Conservation (phyloP, 1,140 invertebrate species). For the Linepithema humile region DNA sequence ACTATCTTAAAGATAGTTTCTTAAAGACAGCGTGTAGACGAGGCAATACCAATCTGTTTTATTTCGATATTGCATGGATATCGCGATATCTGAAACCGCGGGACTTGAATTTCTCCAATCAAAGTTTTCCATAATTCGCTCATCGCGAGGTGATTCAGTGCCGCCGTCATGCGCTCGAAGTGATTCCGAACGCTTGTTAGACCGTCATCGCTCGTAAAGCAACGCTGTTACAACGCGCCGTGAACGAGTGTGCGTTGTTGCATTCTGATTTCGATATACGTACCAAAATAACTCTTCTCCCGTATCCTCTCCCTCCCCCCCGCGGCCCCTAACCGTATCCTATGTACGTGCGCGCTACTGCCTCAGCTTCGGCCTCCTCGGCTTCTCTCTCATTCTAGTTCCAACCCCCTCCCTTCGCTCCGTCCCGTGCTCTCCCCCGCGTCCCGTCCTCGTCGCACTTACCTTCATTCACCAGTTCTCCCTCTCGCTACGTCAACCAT, state of each 20-base stretch:
- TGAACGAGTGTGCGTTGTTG: constrained; percentile 77
- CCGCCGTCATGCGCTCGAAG: too few relatives aligned
- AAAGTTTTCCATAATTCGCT: too few relatives aligned
- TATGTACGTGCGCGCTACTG: constrained; percentile 64
- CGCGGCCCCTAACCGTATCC: constrained; percentile 64
- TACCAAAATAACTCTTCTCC: constrained; percentile 78
- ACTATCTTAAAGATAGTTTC: too few relatives aligned
- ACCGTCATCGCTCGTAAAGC: constrained; percentile 16
- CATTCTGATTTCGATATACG: constrained; percentile 79
- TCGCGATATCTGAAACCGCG: too few relatives aligned
- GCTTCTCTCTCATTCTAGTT: neutral
- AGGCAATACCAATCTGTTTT: too few relatives aligned
- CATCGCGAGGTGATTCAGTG: too few relatives aligned
- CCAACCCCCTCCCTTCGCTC: neutral
- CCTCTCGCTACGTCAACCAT: constrained; percentile 25
- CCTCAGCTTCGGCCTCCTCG: constrained; percentile 6
- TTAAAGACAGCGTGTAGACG: too few relatives aligned
- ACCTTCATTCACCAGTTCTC: constrained; percentile 62
- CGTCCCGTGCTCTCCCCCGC: neutral
- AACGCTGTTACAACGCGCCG: constrained; percentile 50
- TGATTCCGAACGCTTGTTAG: neutral
- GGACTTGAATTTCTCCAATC: too few relatives aligned
- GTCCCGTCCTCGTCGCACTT: constrained; percentile 11
- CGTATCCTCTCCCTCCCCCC: constrained; percentile 42
- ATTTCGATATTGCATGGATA: too few relatives aligned